phyloP scores from a whole-genome alignment of 2,113 vertebrate species.

The Maccullochella peelii region DNA sequence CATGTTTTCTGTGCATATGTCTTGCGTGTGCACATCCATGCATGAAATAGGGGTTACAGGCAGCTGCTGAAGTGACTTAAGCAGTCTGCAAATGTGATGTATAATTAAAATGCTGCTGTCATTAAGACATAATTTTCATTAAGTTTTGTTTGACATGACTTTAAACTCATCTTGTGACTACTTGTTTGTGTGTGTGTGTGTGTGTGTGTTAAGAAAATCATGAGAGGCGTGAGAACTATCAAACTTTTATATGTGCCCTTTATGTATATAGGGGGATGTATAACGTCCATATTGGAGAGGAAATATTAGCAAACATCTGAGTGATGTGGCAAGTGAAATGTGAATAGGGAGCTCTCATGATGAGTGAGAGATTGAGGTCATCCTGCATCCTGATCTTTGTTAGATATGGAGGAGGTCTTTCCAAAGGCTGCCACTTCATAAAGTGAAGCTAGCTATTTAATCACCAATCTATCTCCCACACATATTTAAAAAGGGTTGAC shows the following conservation, averaged over 20 bases:
- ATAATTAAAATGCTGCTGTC: constrained; percentile 49
- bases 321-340: constrained; percentile 41
- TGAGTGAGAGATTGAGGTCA: constrained; percentile 81
- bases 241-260: constrained; percentile 15
- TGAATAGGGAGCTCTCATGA: constrained; percentile 35
- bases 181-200: constrained; percentile 10
- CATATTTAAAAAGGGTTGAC: constrained; percentile 56
- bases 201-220: constrained; percentile 14
- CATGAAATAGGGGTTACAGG: constrained; percentile 46
- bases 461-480: constrained; percentile 42
- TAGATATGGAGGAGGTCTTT: constrained; percentile 56
- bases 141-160: constrained; percentile 21
- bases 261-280: background rate
- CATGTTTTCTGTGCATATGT: constrained; percentile 34
- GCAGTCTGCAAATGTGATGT: constrained; percentile 3
- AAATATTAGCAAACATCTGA: constrained; percentile 12
- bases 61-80: constrained; percentile 37
- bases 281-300: constrained; percentile 6
- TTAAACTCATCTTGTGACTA: constrained; percentile 5
- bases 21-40: constrained; percentile 47
- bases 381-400: constrained; percentile 69
- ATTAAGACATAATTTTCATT: constrained; percentile 38
- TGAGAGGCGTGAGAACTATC: background rate
- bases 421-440: constrained; percentile 47
- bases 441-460: constrained; percentile 58